Evolutionary conservation across 2,888 invertebrate species (phyloP).

Genomic region (Tanypteryx hageni): DNA sequence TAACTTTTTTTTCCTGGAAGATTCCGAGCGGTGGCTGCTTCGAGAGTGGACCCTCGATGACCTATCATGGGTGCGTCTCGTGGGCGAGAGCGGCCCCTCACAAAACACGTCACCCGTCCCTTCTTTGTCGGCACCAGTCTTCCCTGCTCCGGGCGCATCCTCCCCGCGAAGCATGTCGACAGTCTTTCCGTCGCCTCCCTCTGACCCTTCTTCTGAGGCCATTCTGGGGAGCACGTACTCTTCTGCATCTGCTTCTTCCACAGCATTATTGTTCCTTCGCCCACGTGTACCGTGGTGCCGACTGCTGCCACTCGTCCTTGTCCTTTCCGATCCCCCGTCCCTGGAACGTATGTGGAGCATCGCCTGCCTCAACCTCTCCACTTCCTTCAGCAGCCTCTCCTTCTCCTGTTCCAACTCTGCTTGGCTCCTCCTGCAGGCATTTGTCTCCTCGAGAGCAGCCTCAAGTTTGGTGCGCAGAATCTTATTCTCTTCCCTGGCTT

Average conservation of each 20-base stretch:
- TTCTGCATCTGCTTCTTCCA: slow-evolving; percentile 73
- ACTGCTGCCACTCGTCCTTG: slow-evolving; percentile 5
- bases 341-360: slow-evolving; percentile 71
- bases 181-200: slow-evolving; percentile 72
- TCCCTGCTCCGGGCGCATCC: slow-evolving; percentile 50
- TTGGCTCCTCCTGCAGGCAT: slow-evolving; percentile 85
- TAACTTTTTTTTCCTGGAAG: slow-evolving; percentile 61
- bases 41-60: slow-evolving; percentile 22
- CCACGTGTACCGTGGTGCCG: not conserved
- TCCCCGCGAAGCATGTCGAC: slow-evolving; percentile 65
- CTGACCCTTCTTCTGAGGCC: slow-evolving; percentile 72
- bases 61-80: slow-evolving; percentile 45
- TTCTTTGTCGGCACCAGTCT: slow-evolving; percentile 67
- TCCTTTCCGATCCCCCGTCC: slow-evolving; percentile 69
- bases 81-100: slow-evolving; percentile 61
- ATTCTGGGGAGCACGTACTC: slow-evolving; percentile 78
- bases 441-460: slow-evolving; percentile 85
- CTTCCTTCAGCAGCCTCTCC: slow-evolving; percentile 85
- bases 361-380: slow-evolving; percentile 71
- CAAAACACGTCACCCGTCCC: slow-evolving; percentile 55
- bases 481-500: slow-evolving; percentile 93
- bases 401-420: slow-evolving; percentile 84
- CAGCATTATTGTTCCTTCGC: not conserved
- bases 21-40: slow-evolving; percentile 40
- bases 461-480: slow-evolving; percentile 89